Conservation (phyloP, 2,888 invertebrate genomes). For the Pandemis corylana region DNA sequence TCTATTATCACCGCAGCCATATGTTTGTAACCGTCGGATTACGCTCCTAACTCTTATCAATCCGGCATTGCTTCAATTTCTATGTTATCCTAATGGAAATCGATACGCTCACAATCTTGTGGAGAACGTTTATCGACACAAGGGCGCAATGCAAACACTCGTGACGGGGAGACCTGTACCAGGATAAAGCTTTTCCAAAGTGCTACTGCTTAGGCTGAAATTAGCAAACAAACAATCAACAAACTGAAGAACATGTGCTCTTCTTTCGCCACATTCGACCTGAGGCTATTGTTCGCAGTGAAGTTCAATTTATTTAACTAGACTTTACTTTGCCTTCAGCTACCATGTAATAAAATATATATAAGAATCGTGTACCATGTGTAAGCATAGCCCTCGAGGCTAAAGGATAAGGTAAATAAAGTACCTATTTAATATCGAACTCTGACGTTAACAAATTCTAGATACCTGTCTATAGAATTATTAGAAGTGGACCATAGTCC, state of each 20-base stretch:
- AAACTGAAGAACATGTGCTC: slow-evolving; percentile 20
- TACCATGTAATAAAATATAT: no score
- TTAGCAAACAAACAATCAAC: slow-evolving; percentile 35
- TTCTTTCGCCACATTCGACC: background rate
- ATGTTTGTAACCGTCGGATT: slow-evolving; percentile 20
- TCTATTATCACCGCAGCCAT: slow-evolving; percentile 11
- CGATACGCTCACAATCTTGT: slow-evolving; percentile 65
- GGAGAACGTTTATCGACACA: slow-evolving; percentile 57
- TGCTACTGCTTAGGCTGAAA: slow-evolving; percentile 26
- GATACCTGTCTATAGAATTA: no score
- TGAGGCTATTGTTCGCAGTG: background rate
- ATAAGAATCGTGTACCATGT: no score
- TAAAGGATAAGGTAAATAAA: no score
- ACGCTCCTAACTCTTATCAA: slow-evolving; percentile 39
- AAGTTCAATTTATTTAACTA: background rate
- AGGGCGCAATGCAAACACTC: slow-evolving; percentile 56
- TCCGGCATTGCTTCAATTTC: slow-evolving; percentile 59
- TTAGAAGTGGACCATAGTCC: no score
- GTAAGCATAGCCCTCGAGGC: no score
- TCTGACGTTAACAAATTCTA: no score
- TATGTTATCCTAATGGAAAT: slow-evolving; percentile 71
- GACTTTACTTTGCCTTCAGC: no score
- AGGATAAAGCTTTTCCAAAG: slow-evolving; percentile 46
- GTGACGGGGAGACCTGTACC: slow-evolving; percentile 43
- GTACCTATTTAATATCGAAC: no score